Conservation (phyloP, 1,140 invertebrate species). For the Lepidotrigona ventralis region DNA sequence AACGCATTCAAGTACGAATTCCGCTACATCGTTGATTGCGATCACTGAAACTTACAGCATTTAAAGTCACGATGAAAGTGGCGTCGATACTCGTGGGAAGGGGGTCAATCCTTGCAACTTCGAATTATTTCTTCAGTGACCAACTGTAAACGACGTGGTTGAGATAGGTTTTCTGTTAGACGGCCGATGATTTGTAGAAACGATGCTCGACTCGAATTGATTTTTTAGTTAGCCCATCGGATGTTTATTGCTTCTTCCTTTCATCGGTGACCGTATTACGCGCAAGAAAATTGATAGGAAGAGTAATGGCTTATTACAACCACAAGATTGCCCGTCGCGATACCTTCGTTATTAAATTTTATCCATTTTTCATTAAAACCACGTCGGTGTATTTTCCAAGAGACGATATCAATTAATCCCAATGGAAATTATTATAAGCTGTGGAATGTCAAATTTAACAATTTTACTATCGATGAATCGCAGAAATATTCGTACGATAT, state of each 20-base stretch:
- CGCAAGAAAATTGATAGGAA: not conserved
- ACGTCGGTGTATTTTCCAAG: not conserved
- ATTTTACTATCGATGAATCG: not conserved
- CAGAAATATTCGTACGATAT: no score
- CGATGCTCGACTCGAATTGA: not conserved
- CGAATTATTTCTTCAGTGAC: slow-evolving; percentile 6
- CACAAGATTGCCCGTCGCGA: slow-evolving; percentile 4
- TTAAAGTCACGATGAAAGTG: slow-evolving; percentile 3
- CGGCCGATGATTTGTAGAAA: slow-evolving; percentile 31
- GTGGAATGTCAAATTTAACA: not conserved
- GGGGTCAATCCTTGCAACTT: slow-evolving; percentile 3
- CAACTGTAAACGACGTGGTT: slow-evolving; percentile 7
- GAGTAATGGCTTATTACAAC: not conserved
- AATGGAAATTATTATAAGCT: not conserved
- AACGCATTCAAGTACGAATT: not conserved
- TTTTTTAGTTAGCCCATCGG: slow-evolving; percentile 4
- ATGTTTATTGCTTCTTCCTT: not conserved
- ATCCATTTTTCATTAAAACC: not conserved
- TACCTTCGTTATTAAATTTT: not conserved
- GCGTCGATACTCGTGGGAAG: slow-evolving; percentile 26
- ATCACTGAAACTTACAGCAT: slow-evolving; percentile 9
- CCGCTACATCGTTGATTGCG: not conserved
- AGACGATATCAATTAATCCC: not conserved
- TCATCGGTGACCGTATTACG: slow-evolving; percentile 26
- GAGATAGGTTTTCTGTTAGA: slow-evolving; percentile 4